Evolutionary conservation across 92 coral and sea anemone genomes (phyloP).

Genomic region (Scolanthus callimorphus): DNA sequence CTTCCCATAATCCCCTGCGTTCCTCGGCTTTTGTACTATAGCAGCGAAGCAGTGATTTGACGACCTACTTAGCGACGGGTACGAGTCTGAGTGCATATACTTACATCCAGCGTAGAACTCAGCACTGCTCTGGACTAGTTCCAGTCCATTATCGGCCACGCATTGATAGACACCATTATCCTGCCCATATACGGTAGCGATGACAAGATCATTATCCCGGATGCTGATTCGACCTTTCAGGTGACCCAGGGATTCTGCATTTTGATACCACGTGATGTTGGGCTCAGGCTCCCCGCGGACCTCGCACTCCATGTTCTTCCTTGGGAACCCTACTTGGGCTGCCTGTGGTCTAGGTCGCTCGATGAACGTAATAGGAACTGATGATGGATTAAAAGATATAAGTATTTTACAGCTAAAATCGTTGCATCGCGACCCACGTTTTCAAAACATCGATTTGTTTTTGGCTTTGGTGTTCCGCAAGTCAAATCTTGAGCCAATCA

Average conservation of each 20-base stretch:
- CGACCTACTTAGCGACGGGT: too few relatives aligned
- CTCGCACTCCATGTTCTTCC: constrained; percentile 63
- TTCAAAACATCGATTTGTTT: too few relatives aligned
- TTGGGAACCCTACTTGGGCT: constrained; percentile 22
- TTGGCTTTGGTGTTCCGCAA: too few relatives aligned
- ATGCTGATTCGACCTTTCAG: constrained; percentile 45
- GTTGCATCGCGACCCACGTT: too few relatives aligned
- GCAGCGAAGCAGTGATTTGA: background rate
- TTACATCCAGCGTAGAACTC: constrained; percentile 73
- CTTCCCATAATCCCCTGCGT: too few relatives aligned
- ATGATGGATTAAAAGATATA: too few relatives aligned
- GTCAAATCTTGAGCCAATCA: too few relatives aligned
- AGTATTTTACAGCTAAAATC: too few relatives aligned
- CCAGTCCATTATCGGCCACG: constrained; percentile 83
- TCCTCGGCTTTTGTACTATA: too few relatives aligned
- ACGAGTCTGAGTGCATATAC: constrained; percentile 17
- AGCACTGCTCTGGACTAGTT: constrained; percentile 78
- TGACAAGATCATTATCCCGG: constrained; percentile 38
- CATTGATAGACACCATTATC: constrained; percentile 92
- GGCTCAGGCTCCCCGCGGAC: constrained; percentile 85
- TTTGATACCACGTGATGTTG: constrained; percentile 85
- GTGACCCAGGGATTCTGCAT: constrained; percentile 37
- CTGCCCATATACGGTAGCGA: constrained; percentile 55
- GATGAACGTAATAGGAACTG: constrained; percentile 73
- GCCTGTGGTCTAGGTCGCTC: constrained; percentile 65